A percentile compares a stretch with the other conserved stretches of the same genome.
These are phyloP conservation scores for Invenusta paracnida DNA, from an alignment of 2,888 invertebrate genomes.

Conservation along the genomic window DNA sequence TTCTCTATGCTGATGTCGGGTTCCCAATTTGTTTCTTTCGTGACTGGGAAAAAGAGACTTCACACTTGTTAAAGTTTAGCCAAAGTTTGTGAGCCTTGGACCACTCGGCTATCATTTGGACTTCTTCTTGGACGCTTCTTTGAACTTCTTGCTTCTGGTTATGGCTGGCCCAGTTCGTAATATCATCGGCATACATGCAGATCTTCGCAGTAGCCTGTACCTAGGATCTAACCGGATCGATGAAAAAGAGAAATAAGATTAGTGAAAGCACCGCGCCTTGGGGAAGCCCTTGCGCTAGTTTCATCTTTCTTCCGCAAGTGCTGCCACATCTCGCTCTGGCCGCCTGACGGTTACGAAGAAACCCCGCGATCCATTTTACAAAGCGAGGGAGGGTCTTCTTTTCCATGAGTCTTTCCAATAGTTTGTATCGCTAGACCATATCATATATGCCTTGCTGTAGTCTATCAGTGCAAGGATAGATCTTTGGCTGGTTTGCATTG, in stretches of 20 bases:
- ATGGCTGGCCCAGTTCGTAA: neutral
- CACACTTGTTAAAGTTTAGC: neutral
- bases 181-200: conserved; percentile 5
- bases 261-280: neutral
- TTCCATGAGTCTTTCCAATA: neutral
- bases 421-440: neutral
- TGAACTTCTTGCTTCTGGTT: neutral
- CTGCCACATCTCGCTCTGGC: neutral
- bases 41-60: neutral
- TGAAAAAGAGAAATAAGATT: neutral
- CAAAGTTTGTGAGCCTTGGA: neutral
- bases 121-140: neutral
- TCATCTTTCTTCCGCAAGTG: neutral
- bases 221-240: neutral
- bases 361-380: neutral
- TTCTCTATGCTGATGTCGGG: neutral
- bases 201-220: neutral
- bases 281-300: neutral
- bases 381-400: neutral
- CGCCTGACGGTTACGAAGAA: neutral
- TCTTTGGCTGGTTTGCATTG: neutral
- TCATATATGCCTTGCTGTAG: neutral
- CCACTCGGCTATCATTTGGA: neutral
- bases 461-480: neutral
- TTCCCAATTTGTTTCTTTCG: neutral